These are phyloP conservation scores for Xylocampa areola DNA, from an alignment of 2,888 invertebrate species.

Conservation along the genomic window DNA sequence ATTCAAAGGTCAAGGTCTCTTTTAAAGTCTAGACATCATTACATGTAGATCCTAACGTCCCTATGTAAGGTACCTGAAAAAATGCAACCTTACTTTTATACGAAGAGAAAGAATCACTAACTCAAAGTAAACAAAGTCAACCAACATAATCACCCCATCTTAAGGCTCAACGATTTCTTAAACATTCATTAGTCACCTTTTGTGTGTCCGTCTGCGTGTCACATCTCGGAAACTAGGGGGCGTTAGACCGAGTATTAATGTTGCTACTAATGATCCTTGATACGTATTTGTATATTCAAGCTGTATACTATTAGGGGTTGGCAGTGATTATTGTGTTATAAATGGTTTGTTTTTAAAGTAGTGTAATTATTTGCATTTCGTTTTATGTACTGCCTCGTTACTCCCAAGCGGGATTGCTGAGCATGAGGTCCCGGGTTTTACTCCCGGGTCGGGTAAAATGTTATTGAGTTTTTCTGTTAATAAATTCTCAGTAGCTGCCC, in stretches of 20 bases:
- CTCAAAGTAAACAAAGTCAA: slow-evolving; percentile 22
- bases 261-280: slow-evolving; percentile 62
- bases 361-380: background rate
- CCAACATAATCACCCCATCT: slow-evolving; percentile 50
- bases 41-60: too few relatives aligned
- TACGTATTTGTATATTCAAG: slow-evolving; percentile 57
- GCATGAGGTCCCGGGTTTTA: too few relatives aligned
- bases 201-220: slow-evolving; percentile 57
- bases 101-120: too few relatives aligned
- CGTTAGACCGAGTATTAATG: slow-evolving; percentile 63
- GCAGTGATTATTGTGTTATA: slow-evolving; percentile 34
- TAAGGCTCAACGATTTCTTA: slow-evolving; percentile 63
- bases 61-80: too few relatives aligned
- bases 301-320: slow-evolving; percentile 21
- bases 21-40: too few relatives aligned
- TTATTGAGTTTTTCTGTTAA: too few relatives aligned
- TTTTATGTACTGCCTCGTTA: too few relatives aligned
- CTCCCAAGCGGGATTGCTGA: too few relatives aligned
- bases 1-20: too few relatives aligned
- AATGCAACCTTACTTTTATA: too few relatives aligned
- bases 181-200: slow-evolving; percentile 68
- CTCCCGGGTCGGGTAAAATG: too few relatives aligned
- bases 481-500: too few relatives aligned
- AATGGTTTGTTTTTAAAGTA: slow-evolving; percentile 26
- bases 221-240: slow-evolving; percentile 61